These are phyloP conservation scores for Ellobius talpinus DNA, from an alignment of 2,113 vertebrate species.

Conservation along the genomic window DNA sequence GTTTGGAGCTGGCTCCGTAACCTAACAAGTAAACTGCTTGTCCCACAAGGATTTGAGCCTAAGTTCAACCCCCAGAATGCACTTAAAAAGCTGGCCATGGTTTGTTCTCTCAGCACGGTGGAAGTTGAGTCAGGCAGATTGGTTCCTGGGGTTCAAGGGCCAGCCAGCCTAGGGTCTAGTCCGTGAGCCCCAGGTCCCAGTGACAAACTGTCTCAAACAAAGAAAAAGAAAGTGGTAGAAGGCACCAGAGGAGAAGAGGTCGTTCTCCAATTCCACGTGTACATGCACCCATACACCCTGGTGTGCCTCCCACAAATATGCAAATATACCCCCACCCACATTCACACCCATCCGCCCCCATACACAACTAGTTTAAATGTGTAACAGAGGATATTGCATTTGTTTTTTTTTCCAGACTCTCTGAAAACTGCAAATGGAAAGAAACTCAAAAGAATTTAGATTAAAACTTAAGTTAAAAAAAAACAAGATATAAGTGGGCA, in stretches of 20 bases:
- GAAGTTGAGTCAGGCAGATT: background rate
- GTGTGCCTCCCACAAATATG: background rate
- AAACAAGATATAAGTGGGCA: slow-evolving; percentile 69
- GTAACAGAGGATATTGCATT: slow-evolving; percentile 87
- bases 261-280: background rate
- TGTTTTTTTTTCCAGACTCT: slow-evolving; percentile 91
- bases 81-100: background rate
- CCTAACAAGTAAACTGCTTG: background rate
- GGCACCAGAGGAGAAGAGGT: background rate
- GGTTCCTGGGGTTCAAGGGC: background rate
- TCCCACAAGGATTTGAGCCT: too few species aligned
- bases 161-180: background rate
- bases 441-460: slow-evolving; percentile 90
- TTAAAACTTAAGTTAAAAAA: slow-evolving; percentile 78
- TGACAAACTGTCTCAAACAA: background rate
- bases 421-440: slow-evolving; percentile 91
- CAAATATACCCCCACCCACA: background rate
- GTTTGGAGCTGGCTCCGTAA: background rate
- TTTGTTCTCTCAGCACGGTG: too few species aligned
- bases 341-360: background rate
- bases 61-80: background rate
- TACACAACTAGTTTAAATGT: slow-evolving; percentile 71
- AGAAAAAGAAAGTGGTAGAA: background rate
- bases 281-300: background rate
- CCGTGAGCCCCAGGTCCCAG: background rate